These are phyloP conservation scores for Sus cebifrons DNA, from an alignment of 2,797 vertebrate genomes.

Conservation along the genomic window DNA sequence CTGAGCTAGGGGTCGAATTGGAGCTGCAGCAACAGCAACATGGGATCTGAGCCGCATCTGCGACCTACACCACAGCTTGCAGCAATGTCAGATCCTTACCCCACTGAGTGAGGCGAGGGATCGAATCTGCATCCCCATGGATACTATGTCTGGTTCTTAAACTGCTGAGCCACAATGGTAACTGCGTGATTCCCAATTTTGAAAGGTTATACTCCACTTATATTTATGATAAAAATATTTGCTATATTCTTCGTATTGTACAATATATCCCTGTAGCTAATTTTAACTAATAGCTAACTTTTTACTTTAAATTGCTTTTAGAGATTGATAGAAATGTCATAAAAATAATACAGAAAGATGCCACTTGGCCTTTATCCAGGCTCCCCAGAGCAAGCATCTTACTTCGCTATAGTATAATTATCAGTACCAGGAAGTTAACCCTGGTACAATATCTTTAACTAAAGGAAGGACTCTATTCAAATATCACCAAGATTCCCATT, in stretches of 20 bases:
- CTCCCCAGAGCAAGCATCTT: not conserved
- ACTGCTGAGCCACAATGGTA: no score
- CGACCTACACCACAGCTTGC: no score
- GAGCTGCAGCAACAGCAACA: no score
- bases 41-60: no score
- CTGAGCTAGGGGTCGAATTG: no score
- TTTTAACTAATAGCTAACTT: not conserved
- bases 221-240: not conserved
- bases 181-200: no score
- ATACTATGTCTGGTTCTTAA: no score
- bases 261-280: not conserved
- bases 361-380: not conserved
- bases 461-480: not conserved
- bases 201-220: not conserved
- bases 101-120: no score
- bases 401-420: not conserved
- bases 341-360: not conserved
- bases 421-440: conserved; percentile 42
- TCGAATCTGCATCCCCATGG: no score
- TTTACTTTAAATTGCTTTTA: conserved; percentile 24
- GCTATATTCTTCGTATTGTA: not conserved
- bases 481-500: not conserved
- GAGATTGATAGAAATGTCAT: not conserved
- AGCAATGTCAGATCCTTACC: no score
- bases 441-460: not conserved